Evolutionary conservation across 2,113 vertebrate species (phyloP).

Genomic region (Vulpes ferrilata): DNA sequence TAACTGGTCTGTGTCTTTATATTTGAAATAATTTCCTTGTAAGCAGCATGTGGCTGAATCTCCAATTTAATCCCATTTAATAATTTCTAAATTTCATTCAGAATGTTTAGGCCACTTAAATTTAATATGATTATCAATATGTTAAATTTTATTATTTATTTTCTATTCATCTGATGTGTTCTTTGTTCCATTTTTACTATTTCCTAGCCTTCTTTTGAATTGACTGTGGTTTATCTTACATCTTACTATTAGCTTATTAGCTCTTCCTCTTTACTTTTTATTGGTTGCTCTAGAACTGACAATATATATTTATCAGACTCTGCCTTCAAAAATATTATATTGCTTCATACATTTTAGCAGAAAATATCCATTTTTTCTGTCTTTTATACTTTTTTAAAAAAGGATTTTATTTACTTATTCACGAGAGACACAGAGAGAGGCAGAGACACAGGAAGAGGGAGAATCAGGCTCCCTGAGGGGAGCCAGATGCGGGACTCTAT

Average conservation of each 20-base stretch:
- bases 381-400: neutral
- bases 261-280: slow-evolving; percentile 1
- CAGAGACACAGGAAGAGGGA: too few relatives aligned
- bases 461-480: too few relatives aligned
- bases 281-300: neutral
- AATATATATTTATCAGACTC: neutral
- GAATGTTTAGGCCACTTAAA: slow-evolving; percentile 24
- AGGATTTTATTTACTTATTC: too few relatives aligned
- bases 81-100: slow-evolving; percentile 54
- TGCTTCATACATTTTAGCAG: neutral
- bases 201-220: neutral
- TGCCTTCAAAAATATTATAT: neutral
- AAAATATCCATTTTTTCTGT: neutral
- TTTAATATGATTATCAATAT: slow-evolving; percentile 10
- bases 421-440: too few relatives aligned
- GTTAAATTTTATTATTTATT: slow-evolving; percentile 11
- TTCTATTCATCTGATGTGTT: neutral
- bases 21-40: slow-evolving; percentile 49
- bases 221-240: neutral
- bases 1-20: neutral
- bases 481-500: too few relatives aligned
- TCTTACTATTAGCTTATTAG: neutral
- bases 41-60: neutral
- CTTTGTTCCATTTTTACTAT: neutral
- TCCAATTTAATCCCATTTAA: neutral